Conservation (phyloP, 2,888 invertebrate species). For the Hylaea fasciaria region DNA sequence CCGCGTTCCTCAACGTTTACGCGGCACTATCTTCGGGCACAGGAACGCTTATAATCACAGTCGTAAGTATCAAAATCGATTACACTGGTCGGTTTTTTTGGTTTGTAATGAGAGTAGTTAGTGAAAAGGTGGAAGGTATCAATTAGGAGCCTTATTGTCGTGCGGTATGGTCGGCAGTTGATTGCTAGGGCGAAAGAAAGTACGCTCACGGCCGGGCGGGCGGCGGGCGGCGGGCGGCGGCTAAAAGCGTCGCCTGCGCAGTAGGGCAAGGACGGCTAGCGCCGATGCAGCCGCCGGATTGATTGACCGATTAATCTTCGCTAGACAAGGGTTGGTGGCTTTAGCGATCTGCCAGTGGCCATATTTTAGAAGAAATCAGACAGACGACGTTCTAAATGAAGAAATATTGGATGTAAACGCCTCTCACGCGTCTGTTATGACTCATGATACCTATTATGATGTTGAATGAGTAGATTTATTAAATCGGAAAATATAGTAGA, state of each 20-base stretch:
- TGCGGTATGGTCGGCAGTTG: slow-evolving; percentile 63
- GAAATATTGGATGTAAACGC: not conserved
- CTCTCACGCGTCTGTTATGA: not conserved
- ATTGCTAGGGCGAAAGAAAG: slow-evolving; percentile 66
- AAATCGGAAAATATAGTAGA: too few species aligned
- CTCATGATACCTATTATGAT: too few species aligned
- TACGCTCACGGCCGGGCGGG: slow-evolving; percentile 68
- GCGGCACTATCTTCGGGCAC: slow-evolving; percentile 37
- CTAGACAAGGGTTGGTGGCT: slow-evolving; percentile 51
- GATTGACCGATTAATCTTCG: slow-evolving; percentile 80
- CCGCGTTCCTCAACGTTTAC: slow-evolving; percentile 65
- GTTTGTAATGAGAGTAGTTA: slow-evolving; percentile 48
- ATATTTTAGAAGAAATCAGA: slow-evolving; percentile 11
- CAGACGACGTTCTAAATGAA: not conserved
- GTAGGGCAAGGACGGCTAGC: slow-evolving; percentile 81
- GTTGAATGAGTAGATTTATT: too few species aligned
- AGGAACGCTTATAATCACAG: slow-evolving; percentile 46
- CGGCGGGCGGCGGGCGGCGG: slow-evolving; percentile 58
- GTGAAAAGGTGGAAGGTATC: slow-evolving; percentile 46
- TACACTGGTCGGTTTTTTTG: slow-evolving; percentile 53
- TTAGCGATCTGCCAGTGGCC: slow-evolving; percentile 7
- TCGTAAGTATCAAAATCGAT: slow-evolving; percentile 57
- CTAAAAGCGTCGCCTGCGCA: slow-evolving; percentile 80
- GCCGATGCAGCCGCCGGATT: slow-evolving; percentile 75
- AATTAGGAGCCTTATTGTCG: slow-evolving; percentile 50